Base-by-base conservation (phyloP, 2,888 invertebrate genomes). In the Drosophila affinis region DNA sequence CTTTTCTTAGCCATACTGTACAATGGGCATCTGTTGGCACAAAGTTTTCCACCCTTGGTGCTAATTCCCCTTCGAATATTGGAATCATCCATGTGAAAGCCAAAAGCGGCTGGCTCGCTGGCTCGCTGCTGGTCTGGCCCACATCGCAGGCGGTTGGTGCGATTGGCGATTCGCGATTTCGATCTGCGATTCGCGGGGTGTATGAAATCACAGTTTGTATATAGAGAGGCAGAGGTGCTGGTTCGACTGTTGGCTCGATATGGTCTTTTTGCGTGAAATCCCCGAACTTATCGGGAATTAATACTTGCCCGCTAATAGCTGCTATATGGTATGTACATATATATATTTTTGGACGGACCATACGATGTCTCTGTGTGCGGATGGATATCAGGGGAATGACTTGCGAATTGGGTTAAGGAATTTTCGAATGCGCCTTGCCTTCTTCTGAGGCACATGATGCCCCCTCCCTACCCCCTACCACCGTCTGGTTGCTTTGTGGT, bases 31-130 rank as follows among this genome's bases (percentile, higher is more conserved):
- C 67, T 83, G 76, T 81, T 83, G 81, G 78, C 62, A 71, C 65
- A 72, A 86, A 83, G 52, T 84, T 70, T 87, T 82, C 87, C 78
- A 84, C 86, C 85, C 87, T 85, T 60, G 71, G 75, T 82, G 84
- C 71, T 87, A 84, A 84, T 85, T 87, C 61, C 27, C 51, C n/a
- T 10, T 12, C 29, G 12, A 7, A 52, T n/a, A 9, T 49, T 21
- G 53, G 53, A 24, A 46, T 51, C 39, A 46, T 51, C 46, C 63
- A 58, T 59, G 63, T 55, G 72, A 67, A 67, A 67, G 65, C 64
- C 64, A 39, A 39, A n/a, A 6, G 3, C 6, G 14, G 4, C 34
- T 24, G 24, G 24, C 24, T 24, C 24, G 39, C n/a, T 39, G n/a
- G n/a, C n/a, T n/a, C n/a, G 14, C 39, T 39, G 39, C 14, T 39